A percentile compares a stretch with the other conserved stretches of the same genome.
These are phyloP conservation scores for Amazona vittata DNA, from an alignment of 2,113 vertebrate species.

Conservation along the genomic window DNA sequence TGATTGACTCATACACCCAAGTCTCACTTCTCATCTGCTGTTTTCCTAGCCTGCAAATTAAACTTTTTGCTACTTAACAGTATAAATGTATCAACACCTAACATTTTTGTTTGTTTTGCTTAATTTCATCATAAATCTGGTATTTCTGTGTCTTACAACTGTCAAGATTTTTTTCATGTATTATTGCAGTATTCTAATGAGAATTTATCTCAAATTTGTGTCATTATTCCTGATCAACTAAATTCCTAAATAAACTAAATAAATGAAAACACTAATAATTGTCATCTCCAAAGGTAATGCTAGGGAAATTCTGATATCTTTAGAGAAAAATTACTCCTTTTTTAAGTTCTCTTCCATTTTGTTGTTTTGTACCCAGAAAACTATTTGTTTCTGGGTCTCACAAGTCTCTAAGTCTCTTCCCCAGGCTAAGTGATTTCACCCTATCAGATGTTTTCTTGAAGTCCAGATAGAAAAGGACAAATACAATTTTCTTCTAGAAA, in stretches of 20 bases:
- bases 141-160: not conserved
- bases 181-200: not conserved
- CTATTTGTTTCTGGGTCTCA: not conserved
- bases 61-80: not conserved
- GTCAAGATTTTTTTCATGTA: not conserved
- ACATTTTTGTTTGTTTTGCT: not conserved
- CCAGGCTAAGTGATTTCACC: not conserved
- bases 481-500: not conserved
- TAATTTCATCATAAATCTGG: not conserved
- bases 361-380: not conserved
- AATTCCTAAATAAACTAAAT: not conserved
- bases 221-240: not conserved
- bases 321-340: not conserved
- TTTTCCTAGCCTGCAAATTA: not conserved
- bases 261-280: not conserved
- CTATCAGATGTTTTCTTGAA: not conserved
- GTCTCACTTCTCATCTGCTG: not conserved
- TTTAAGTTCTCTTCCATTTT: not conserved
- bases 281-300: not conserved
- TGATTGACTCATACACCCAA: not conserved
- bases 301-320: not conserved
- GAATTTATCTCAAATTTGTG: not conserved
- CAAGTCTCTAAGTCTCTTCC: not conserved
- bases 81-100: not conserved
- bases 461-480: not conserved